Evolutionary conservation across 1,140 invertebrate species (phyloP).

Genomic region (Drosophila funebris): DNA sequence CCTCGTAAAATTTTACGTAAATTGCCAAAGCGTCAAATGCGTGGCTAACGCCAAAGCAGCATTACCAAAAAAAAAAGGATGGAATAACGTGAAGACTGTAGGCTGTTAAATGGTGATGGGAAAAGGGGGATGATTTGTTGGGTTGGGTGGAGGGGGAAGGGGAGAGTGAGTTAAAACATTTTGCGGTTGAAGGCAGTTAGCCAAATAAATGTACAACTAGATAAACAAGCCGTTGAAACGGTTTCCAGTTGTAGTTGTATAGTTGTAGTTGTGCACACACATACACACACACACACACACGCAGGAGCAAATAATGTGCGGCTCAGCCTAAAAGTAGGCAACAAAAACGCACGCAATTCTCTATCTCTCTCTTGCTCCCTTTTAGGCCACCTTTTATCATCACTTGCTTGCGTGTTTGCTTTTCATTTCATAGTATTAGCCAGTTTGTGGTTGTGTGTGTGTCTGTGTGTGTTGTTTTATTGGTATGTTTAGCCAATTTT

Average conservation of each 20-base stretch:
- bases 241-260: constrained; percentile 48
- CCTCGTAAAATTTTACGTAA: constrained; percentile 66
- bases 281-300: constrained; percentile 22
- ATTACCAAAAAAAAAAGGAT: constrained; percentile 27
- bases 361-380: background rate
- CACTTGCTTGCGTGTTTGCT: constrained; percentile 43
- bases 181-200: constrained; percentile 74
- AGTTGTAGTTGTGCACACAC: constrained; percentile 32
- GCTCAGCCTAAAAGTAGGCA: constrained; percentile 47
- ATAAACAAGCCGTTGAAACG: constrained; percentile 71
- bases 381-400: constrained; percentile 22
- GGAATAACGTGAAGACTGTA: constrained; percentile 6
- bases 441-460: constrained; percentile 16
- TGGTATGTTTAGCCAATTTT: constrained; percentile 26
- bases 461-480: constrained; percentile 4
- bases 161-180: constrained; percentile 49
- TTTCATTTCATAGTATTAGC: constrained; percentile 65
- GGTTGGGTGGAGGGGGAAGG: background rate
- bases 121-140: too few relatives aligned
- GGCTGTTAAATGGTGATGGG: background rate
- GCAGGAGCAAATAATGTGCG: constrained; percentile 39
- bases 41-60: background rate
- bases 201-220: constrained; percentile 78
- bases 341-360: constrained; percentile 23
- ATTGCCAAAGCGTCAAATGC: constrained; percentile 45